These are phyloP conservation scores for Agrypnus murinus DNA, from an alignment of 2,888 invertebrate species.

Conservation along the genomic window DNA sequence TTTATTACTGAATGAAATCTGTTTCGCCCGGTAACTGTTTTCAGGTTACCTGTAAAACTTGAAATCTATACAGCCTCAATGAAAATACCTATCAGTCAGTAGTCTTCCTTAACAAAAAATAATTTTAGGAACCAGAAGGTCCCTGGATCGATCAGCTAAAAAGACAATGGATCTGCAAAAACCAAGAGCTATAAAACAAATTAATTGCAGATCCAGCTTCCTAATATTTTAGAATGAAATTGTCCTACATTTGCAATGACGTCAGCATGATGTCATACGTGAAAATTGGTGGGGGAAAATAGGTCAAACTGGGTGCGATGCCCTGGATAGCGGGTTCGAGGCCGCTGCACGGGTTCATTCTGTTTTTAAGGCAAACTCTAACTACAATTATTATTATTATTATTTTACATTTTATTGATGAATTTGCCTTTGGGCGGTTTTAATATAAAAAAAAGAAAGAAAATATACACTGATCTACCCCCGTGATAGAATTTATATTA, in stretches of 20 bases:
- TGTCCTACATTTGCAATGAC: constrained; percentile 78
- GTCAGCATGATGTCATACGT: constrained; percentile 73
- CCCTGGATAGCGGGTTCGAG: constrained; percentile 72
- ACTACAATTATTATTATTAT: constrained; percentile 17
- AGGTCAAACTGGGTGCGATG: constrained; percentile 81
- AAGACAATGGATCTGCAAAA: constrained; percentile 47
- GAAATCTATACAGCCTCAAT: too few relatives aligned
- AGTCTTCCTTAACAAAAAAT: too few relatives aligned
- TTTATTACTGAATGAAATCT: too few relatives aligned
- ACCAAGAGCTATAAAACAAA: constrained; percentile 50
- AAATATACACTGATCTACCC: too few relatives aligned
- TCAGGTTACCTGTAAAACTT: too few relatives aligned
- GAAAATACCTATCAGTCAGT: too few relatives aligned
- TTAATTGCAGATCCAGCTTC: constrained; percentile 52
- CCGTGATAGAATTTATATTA: too few relatives aligned
- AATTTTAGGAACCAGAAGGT: constrained; percentile 22
- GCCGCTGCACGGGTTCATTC: constrained; percentile 68
- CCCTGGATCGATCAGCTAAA: constrained; percentile 34
- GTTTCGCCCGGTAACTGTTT: too few relatives aligned
- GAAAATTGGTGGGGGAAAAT: constrained; percentile 65
- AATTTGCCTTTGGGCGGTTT: background rate
- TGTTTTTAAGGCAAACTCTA: constrained; percentile 58
- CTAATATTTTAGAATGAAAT: constrained; percentile 80
- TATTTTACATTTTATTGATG: background rate
- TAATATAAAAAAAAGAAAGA: too few relatives aligned